Conservation (phyloP, 2,113 vertebrate species). For the Spilogale gracilis region DNA sequence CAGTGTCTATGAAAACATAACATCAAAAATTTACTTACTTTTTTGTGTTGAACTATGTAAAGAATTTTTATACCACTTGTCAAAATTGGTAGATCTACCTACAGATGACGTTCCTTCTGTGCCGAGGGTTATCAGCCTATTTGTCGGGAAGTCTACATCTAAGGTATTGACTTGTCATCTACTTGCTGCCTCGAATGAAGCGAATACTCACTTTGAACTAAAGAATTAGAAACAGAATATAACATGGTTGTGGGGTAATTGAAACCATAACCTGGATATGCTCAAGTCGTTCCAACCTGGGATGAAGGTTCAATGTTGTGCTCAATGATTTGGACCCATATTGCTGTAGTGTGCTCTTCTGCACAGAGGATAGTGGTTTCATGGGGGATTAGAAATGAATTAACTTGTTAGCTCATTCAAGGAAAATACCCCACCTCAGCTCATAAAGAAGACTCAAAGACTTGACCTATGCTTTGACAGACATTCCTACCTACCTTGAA, state of each 20-base stretch:
- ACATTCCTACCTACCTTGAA: not conserved
- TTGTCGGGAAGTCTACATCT: not conserved
- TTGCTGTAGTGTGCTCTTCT: not conserved
- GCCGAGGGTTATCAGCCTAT: accelerated
- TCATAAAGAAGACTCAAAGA: not conserved
- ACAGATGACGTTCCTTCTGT: not conserved
- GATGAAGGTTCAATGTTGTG: not conserved
- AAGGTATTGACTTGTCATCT: not conserved
- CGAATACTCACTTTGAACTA: not conserved
- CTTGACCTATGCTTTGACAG: not conserved
- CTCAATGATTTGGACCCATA: not conserved
- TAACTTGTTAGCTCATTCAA: not conserved
- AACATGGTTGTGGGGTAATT: not conserved
- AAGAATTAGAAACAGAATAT: not conserved
- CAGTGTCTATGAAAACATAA: not conserved
- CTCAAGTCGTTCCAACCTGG: not conserved
- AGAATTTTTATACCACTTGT: not conserved
- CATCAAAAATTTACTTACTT: slow-evolving; percentile 5
- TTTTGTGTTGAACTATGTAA: not conserved
- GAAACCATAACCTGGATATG: not conserved
- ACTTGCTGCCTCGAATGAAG: not conserved
- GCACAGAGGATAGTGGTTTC: not conserved
- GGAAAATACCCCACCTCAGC: not conserved
- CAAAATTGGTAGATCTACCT: not conserved
- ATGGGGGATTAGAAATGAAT: not conserved